Conservation (phyloP, 2,113 vertebrate genomes). For the Cisticola juncidis region DNA sequence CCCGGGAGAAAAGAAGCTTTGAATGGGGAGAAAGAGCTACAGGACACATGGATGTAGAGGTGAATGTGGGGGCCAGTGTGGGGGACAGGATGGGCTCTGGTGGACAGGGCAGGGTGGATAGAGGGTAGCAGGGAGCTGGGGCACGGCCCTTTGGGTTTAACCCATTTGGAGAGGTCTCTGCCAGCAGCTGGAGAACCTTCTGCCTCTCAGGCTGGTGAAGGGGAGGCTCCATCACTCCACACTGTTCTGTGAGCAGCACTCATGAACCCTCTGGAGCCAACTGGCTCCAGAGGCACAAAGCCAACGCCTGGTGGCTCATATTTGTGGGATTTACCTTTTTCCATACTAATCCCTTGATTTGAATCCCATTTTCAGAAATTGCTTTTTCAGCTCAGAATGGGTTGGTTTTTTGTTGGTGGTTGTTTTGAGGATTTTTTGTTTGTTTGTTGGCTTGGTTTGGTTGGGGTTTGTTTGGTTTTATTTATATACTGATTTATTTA, state of each 20-base stretch:
- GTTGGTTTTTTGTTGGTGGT: neutral
- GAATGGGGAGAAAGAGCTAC: neutral
- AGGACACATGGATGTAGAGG: neutral
- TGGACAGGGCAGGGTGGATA: neutral
- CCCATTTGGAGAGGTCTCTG: neutral
- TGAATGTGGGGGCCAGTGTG: neutral
- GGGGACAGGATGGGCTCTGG: neutral
- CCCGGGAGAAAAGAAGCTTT: accelerated
- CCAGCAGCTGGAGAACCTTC: neutral
- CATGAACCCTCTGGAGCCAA: accelerated
- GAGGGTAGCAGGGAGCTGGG: neutral
- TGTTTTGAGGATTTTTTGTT: no score
- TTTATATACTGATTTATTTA: neutral
- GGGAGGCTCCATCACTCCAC: neutral
- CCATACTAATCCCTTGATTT: neutral
- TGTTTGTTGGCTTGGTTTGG: no score
- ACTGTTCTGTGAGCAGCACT: accelerated
- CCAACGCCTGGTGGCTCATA: neutral
- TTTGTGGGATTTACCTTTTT: neutral
- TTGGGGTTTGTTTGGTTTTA: neutral
- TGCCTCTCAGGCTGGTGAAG: neutral
- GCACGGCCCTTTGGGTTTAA: neutral
- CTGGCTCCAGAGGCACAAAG: neutral
- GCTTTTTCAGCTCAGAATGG: accelerated
- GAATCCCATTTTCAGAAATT: accelerated